phyloP scores from a whole-genome alignment of 2,888 invertebrate genomes.

The Tanypteryx hageni region DNA sequence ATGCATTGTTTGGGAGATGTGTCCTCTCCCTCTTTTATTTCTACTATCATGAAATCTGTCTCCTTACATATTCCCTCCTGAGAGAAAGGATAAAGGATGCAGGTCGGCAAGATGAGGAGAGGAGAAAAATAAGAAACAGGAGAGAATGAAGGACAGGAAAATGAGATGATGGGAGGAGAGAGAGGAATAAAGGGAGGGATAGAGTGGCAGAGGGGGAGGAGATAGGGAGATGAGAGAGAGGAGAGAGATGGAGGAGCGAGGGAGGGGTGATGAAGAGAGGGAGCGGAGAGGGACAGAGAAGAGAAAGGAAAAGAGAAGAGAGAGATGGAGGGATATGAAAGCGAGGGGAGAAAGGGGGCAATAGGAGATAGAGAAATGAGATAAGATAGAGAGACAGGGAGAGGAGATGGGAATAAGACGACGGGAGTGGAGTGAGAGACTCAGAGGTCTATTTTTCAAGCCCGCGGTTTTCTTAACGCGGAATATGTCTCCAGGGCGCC shows the following conservation, averaged over 20 bases:
- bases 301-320: background rate
- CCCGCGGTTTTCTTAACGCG: constrained; percentile 36
- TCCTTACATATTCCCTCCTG: too few species aligned
- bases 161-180: background rate
- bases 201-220: background rate
- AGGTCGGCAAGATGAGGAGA: too few species aligned
- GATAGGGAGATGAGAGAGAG: too few species aligned
- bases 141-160: background rate
- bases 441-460: constrained; percentile 45
- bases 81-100: too few species aligned
- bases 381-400: background rate
- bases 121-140: background rate
- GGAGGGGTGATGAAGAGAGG: background rate
- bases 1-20: constrained; percentile 26
- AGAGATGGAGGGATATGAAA: background rate
- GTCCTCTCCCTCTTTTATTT: background rate
- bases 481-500: constrained; percentile 33
- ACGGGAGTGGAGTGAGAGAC: background rate
- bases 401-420: background rate
- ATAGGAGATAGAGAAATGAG: background rate
- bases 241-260: too few species aligned
- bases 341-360: background rate
- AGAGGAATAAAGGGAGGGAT: background rate
- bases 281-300: background rate
- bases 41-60: background rate